A percentile compares a stretch with the other conserved stretches of the same genome.
These are phyloP conservation scores for Augochlorella aurata DNA, from an alignment of 2,888 invertebrate genomes.

Conservation along the genomic window DNA sequence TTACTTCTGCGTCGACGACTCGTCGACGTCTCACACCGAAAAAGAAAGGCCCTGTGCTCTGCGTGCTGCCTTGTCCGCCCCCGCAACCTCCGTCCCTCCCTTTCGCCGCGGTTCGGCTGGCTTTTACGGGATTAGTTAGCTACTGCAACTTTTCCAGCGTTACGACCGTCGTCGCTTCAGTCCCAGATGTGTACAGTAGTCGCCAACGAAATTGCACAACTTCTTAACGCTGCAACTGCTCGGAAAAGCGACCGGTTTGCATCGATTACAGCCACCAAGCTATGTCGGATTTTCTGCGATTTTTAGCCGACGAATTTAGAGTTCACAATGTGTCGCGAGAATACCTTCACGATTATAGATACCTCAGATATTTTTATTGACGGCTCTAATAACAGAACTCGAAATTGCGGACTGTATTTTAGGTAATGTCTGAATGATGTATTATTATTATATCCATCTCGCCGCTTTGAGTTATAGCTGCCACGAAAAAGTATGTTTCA, in stretches of 20 bases:
- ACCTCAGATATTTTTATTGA: no score
- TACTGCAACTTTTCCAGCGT: background rate
- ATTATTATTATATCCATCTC: background rate
- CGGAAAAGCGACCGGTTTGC: background rate
- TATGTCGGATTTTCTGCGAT: no score
- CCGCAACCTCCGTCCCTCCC: background rate
- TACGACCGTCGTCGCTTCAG: background rate
- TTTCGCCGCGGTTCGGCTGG: slow-evolving; percentile 7
- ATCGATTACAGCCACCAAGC: background rate
- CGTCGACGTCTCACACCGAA: slow-evolving; percentile 22
- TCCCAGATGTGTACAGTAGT: background rate
- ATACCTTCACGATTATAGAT: no score
- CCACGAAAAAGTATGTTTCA: background rate
- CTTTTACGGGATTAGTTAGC: background rate
- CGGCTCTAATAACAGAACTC: no score
- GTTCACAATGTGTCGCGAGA: no score
- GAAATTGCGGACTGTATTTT: no score
- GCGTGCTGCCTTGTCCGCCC: background rate
- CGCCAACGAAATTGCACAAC: background rate
- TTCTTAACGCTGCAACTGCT: background rate
- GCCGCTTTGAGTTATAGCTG: background rate
- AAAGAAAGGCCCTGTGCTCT: background rate
- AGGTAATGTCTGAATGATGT: no score
- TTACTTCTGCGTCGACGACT: slow-evolving; percentile 29
- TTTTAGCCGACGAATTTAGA: no score